phyloP scores from a whole-genome alignment of 1,140 invertebrate genomes.

The Catajapyx aquilonaris region DNA sequence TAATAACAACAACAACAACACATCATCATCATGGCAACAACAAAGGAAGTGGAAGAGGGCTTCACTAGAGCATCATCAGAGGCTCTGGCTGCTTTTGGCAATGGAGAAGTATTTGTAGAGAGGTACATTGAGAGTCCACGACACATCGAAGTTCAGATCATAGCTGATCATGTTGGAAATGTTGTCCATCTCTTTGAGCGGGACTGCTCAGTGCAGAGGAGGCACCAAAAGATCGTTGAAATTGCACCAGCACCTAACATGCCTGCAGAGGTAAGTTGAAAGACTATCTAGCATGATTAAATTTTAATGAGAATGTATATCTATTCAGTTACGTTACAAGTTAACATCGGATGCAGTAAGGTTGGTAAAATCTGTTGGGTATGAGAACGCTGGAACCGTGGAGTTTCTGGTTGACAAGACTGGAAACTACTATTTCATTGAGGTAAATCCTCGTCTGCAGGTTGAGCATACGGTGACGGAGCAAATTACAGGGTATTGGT shows the following conservation, averaged over 20 bases:
- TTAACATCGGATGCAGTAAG: constrained; percentile 85
- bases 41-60: constrained; percentile 71
- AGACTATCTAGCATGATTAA: no score
- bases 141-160: constrained; percentile 14
- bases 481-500: constrained; percentile 78
- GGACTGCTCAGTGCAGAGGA: constrained; percentile 26
- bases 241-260: constrained; percentile 65
- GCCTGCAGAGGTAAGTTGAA: constrained; percentile 22
- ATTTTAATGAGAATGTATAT: no score
- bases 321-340: constrained; percentile 46
- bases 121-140: constrained; percentile 11
- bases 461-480: constrained; percentile 99
- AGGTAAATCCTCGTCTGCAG: constrained; percentile 96
- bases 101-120: constrained; percentile 35
- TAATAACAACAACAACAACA: no score
- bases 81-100: constrained; percentile 86
- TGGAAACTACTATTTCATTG: constrained; percentile 97
- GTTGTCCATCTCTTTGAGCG: constrained; percentile 26
- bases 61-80: constrained; percentile 88
- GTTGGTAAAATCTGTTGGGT: constrained; percentile 78
- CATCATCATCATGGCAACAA: no score
- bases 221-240: constrained; percentile 92
- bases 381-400: constrained; percentile 94
- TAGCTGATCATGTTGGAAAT: constrained; percentile 23
- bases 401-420: constrained; percentile 86